Conservation (phyloP, 1,140 invertebrate genomes). For the Theocolax elegans region DNA sequence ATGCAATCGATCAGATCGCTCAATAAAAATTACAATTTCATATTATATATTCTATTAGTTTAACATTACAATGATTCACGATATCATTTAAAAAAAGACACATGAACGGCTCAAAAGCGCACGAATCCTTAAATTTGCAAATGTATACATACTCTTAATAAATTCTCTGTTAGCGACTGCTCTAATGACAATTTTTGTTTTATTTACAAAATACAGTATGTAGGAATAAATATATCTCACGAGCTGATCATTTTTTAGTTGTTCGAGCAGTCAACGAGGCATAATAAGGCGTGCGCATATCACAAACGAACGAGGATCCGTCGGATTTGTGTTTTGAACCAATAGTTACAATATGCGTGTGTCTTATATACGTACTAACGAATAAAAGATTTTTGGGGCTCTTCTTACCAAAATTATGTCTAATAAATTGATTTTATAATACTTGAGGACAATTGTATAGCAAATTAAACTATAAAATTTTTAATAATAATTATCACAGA, state of each 20-base stretch:
- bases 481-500: slow-evolving; percentile 31
- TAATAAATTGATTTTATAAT: slow-evolving; percentile 32
- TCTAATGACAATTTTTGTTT: not conserved
- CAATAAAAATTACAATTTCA: not conserved
- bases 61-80: slow-evolving; percentile 8
- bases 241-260: slow-evolving; percentile 17
- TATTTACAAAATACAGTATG: slow-evolving; percentile 51
- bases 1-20: not conserved
- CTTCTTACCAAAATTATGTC: too few relatives aligned
- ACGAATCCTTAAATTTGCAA: not conserved
- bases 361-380: slow-evolving; percentile 2
- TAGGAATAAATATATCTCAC: slow-evolving; percentile 44
- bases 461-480: slow-evolving; percentile 8
- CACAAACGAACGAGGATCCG: slow-evolving; percentile 31
- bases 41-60: slow-evolving; percentile 1
- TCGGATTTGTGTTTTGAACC: slow-evolving; percentile 10
- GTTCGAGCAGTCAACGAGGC: slow-evolving; percentile 30
- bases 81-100: slow-evolving; percentile 29
- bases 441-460: not conserved
- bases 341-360: not conserved
- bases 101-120: slow-evolving; percentile 22
- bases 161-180: not conserved
- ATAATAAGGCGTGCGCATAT: slow-evolving; percentile 43
- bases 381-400: not conserved
- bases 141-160: not conserved